Evolutionary conservation across 2,888 invertebrate genomes (phyloP).

Genomic region (Tromatobia lineatoria): DNA sequence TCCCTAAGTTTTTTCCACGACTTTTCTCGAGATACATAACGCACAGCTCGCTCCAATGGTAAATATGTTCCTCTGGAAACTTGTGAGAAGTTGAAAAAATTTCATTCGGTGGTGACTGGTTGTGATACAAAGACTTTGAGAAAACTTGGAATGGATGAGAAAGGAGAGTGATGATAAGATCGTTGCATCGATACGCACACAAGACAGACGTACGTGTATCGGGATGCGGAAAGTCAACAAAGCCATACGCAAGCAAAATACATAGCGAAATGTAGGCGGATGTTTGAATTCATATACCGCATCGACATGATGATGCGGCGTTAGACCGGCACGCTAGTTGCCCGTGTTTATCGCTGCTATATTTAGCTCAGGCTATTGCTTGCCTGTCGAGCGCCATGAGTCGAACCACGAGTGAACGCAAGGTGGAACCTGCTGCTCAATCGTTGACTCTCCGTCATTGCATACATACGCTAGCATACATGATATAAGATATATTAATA

Average conservation of each 20-base stretch:
- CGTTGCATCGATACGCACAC: background rate
- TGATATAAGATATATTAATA: conserved; percentile 4
- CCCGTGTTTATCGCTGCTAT: conserved; percentile 83
- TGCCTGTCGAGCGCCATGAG: conserved; percentile 76
- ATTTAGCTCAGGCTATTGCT: conserved; percentile 82
- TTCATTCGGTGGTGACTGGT: too few species aligned
- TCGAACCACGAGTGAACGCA: conserved; percentile 67
- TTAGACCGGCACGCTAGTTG: conserved; percentile 80
- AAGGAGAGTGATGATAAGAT: background rate
- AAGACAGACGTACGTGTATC: too few species aligned
- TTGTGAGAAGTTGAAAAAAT: too few species aligned
- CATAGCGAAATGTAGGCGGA: background rate
- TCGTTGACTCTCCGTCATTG: conserved; percentile 53
- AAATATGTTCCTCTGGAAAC: too few species aligned
- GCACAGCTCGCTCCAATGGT: too few species aligned
- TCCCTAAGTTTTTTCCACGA: too few species aligned
- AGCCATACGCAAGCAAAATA: conserved; percentile 12
- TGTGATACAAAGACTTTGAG: too few species aligned
- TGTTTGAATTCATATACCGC: conserved; percentile 32
- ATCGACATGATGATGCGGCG: conserved; percentile 72
- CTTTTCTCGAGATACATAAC: too few species aligned
- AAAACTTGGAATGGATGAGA: background rate
- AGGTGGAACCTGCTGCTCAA: conserved; percentile 57
- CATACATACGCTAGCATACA: conserved; percentile 33
- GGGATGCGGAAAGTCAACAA: too few species aligned